phyloP scores from a whole-genome alignment of 2,113 vertebrate genomes.

The Rhinogobius similis region DNA sequence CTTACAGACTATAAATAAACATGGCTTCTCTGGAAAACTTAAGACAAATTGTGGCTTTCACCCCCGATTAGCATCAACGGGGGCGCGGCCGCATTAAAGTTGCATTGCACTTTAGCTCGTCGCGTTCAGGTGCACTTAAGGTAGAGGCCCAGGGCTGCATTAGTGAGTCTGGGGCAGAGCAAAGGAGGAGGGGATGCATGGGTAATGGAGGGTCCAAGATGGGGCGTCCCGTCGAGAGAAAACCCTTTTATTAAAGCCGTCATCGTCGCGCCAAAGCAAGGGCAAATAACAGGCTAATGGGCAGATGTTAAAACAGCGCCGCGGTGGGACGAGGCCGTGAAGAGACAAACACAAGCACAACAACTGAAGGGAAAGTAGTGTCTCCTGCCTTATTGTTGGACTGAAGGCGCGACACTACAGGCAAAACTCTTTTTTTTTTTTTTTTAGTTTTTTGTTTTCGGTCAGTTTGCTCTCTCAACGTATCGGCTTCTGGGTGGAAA shows the following conservation, averaged over 20 bases:
- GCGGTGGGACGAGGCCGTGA: not conserved
- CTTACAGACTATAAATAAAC: conserved; percentile 1
- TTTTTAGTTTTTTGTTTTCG: too few species aligned
- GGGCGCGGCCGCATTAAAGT: conserved; percentile 10
- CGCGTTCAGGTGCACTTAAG: conserved; percentile 12
- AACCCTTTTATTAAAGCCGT: conserved; percentile 6
- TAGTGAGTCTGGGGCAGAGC: conserved; percentile 5
- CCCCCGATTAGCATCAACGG: conserved; percentile 11
- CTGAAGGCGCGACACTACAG: too few species aligned
- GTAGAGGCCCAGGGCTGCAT: conserved; percentile 1
- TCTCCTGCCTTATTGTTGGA: not conserved
- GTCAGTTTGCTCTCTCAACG: too few species aligned
- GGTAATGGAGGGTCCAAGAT: not conserved
- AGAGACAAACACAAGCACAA: not conserved
- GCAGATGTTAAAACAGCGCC: not conserved
- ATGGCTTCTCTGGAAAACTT: not conserved
- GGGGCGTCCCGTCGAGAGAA: conserved; percentile 1
- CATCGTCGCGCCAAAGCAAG: not conserved
- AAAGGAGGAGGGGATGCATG: not conserved
- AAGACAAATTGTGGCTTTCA: conserved; percentile 15
- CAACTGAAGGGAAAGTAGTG: not conserved
- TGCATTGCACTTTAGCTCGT: conserved; percentile 3
- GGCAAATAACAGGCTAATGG: conserved; percentile 1
- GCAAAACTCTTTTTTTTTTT: too few species aligned
- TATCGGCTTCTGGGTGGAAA: too few species aligned